Conservation (phyloP, 2,888 invertebrate genomes). For the Pristionchus japonicus region DNA sequence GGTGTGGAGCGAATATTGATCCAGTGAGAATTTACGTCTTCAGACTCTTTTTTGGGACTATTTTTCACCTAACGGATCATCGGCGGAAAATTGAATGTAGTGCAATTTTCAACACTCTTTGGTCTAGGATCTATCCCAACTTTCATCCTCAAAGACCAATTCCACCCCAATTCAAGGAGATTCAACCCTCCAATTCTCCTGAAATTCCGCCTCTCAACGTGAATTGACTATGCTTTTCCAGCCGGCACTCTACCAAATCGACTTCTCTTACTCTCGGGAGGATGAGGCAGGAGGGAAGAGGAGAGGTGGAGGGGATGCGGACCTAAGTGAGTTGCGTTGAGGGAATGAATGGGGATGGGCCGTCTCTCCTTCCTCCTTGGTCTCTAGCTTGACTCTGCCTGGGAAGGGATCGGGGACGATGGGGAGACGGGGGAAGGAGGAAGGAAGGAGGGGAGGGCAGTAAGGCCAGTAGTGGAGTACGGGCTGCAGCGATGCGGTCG, state of each 20-base stretch:
- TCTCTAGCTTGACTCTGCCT: not conserved
- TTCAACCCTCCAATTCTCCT: not conserved
- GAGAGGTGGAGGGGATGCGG: not conserved
- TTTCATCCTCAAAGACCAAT: too few relatives aligned
- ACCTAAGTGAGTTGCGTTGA: slow-evolving; percentile 36
- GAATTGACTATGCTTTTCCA: not conserved
- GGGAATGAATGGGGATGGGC: not conserved
- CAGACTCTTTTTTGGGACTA: not conserved
- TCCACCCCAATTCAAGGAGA: not conserved
- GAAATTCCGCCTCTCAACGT: not conserved
- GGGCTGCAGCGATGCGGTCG: not conserved
- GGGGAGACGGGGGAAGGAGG: not conserved
- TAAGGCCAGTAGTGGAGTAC: not conserved
- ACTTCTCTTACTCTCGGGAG: not conserved
- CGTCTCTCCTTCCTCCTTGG: not conserved
- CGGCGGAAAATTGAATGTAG: not conserved
- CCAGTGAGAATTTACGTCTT: not conserved
- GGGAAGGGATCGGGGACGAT: not conserved
- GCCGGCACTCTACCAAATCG: slow-evolving; percentile 43
- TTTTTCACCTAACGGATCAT: too few relatives aligned
- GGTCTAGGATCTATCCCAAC: too few relatives aligned
- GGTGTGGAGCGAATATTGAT: not conserved
- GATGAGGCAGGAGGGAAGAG: not conserved
- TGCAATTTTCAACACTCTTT: too few relatives aligned
- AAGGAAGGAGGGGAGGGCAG: not conserved